Evolutionary conservation across 2,797 vertebrate species (phyloP), one percentile per base, ranked within the genome.

Genomic region (Epinephelus malabaricus): DNA sequence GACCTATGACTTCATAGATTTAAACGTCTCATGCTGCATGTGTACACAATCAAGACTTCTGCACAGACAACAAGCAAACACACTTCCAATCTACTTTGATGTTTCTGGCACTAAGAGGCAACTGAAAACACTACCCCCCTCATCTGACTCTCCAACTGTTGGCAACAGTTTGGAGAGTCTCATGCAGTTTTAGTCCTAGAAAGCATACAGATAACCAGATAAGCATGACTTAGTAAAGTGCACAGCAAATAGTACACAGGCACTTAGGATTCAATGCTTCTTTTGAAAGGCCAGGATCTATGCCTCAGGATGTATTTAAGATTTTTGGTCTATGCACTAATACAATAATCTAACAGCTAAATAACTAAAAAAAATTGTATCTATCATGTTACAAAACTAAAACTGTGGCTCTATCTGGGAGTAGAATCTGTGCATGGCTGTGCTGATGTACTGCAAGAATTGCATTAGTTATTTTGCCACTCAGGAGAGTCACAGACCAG

Each of bases 51-150:
- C 25, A 43, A 58, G 12, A 71, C 18, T 45, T 23, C 23, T 53
- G 54, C 53, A 59, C 14, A 46, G 54, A 25, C n/a, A 60, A 51
- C 45, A 60, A 47, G 43, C 15, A 74, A 69, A 49, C 43, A 56
- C 4, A 43, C 7, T 27, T 40, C 10, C 6, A 56, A 54, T 30
- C 9, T 17, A 14, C 17, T 9, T 18, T 34, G 19, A 2, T n/a
- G 27, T 23, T 46, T 27, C 19, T 55, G 51, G 14, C 40, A 54
- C 40, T 17, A 19, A 19, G 38, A 50, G 5, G 30, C 17, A 19
- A 47, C 2, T 14, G 18, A 17, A 59, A 34, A 54, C 23, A 45
- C 23, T 50, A 13, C 12, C 21, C 25, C 13, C 14, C 21, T 53
- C 14, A 56, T 38, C 6, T 21, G 34, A 34, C 34, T 34, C 34